Evolutionary conservation across 2,113 vertebrate species (phyloP), one percentile per base, ranked within the genome.

Genomic region (Pao palembangensis): DNA sequence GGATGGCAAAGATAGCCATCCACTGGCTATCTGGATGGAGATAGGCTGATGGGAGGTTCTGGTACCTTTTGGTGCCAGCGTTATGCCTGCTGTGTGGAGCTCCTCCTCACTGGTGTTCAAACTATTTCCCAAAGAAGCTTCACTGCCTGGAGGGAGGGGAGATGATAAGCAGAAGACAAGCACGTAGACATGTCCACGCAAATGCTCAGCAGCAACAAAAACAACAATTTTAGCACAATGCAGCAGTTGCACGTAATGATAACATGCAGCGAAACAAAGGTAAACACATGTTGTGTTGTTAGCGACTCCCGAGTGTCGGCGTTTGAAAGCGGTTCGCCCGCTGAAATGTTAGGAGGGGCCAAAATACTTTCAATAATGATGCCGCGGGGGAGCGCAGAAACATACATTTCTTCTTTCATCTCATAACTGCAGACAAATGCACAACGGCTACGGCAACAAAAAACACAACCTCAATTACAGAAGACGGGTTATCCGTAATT

Each of bases 101-200:
- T 92, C 90, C 79, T 92, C 91, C 71, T 91, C 88, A 48, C 91
- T 92, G 58, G 85, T 73, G 73, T 88, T 91, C 78, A 91, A 68
- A 81, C 90, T 91, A 86, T 88, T 91, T 61, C 85, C 87, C 58
- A 87, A 82, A 69, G 91, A 91, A 42, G 86, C 78, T 64, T 89
- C 91, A 15, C 90, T 90, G 76, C 88, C 91, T 92, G 80, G 18
- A 12, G 34, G 47, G 51, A 78, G 58, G 2, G 0, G 57, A 66
- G 62, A 76, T 51, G 56, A 86, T 70, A 67, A 64, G 61, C 38
- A 65, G 11, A 34, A 64, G 53, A 56, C 51, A 17, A 60, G 48
- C 34, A 21, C 34, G 34, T 38, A 73, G 57, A 67, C 67, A 61
- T 67, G 51, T 64, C 28, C 31, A 59, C 69, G 58, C 56, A 77